A percentile compares a stretch with the other conserved stretches of the same genome.
Evolutionary conservation across 2,797 vertebrate species (phyloP).

Genomic region (Cyclopterus lumpus): DNA sequence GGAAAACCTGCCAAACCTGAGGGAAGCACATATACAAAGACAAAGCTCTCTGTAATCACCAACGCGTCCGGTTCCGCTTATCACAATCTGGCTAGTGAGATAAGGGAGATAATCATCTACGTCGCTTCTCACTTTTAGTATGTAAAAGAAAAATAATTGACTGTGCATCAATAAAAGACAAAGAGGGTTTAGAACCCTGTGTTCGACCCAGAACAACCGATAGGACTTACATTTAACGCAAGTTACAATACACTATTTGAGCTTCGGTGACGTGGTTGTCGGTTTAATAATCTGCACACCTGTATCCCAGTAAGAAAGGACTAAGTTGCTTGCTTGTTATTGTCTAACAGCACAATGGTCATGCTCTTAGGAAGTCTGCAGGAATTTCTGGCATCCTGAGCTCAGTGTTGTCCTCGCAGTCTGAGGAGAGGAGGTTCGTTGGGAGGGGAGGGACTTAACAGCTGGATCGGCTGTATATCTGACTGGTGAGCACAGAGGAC

Average conservation of each 20-base stretch:
- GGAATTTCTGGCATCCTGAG: slow-evolving; percentile 67
- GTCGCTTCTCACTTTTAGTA: not conserved
- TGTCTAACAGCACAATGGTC: slow-evolving; percentile 60
- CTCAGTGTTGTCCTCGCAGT: not conserved
- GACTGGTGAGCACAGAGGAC: not conserved
- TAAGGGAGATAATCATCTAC: not conserved
- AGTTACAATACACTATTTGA: not conserved
- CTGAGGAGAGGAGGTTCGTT: slow-evolving; percentile 39
- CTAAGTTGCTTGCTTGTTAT: slow-evolving; percentile 7
- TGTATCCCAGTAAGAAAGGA: not conserved
- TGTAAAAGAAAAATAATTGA: slow-evolving; percentile 8
- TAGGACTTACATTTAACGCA: not conserved
- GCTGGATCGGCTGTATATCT: slow-evolving; percentile 47
- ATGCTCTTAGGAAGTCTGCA: slow-evolving; percentile 40
- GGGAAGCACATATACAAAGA: not conserved
- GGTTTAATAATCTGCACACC: not conserved
- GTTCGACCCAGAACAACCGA: slow-evolving; percentile 21
- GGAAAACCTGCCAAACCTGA: slow-evolving; percentile 52
- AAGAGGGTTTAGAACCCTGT: not conserved
- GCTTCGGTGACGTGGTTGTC: not conserved
- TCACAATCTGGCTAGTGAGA: slow-evolving; percentile 1
- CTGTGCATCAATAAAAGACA: slow-evolving; percentile 4
- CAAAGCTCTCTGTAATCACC: not conserved
- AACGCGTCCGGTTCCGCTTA: not conserved
- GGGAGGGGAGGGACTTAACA: slow-evolving; percentile 36